phyloP scores from a whole-genome alignment of 53 echinoderm and acorn worm species.

The Echinometra lucunter region DNA sequence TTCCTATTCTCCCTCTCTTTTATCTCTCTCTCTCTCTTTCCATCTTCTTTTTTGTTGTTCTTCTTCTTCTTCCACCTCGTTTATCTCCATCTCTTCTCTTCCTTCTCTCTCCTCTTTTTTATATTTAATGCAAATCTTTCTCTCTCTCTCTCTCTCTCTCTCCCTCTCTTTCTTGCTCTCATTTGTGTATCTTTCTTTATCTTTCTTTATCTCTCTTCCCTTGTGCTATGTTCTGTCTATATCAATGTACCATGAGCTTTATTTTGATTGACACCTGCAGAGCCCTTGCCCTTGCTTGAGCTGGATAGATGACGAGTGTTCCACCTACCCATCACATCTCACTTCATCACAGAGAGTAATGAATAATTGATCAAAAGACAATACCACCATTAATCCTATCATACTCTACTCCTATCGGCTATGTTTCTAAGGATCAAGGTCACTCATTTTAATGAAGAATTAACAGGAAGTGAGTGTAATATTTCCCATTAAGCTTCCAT shows the following conservation, averaged over 20 bases:
- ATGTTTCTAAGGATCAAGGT: conserved; percentile 32
- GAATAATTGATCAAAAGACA: conserved; percentile 53
- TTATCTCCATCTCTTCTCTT: not conserved
- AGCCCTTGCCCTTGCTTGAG: not conserved
- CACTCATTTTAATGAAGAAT: not conserved
- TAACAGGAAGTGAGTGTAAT: not conserved
- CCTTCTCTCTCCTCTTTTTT: not conserved
- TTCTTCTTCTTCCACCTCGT: not conserved
- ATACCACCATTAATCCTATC: conserved; percentile 27
- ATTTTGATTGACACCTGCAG: conserved; percentile 18
- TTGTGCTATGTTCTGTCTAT: not conserved
- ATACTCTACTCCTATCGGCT: not conserved
- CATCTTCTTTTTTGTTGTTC: not conserved
- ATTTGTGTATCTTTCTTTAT: not conserved
- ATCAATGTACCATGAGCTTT: not conserved
- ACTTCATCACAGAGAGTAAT: not conserved
- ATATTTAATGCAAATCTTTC: not conserved
- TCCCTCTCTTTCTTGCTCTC: not conserved
- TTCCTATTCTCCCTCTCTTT: not conserved
- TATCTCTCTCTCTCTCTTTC: not conserved
- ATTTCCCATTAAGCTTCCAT: conserved; percentile 27
- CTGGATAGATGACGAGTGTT: not conserved
- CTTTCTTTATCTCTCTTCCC: not conserved
- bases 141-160: not conserved
- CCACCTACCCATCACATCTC: not conserved